Evolutionary conservation across 1,140 invertebrate genomes (phyloP).

Genomic region (Geopemphigus sp.): DNA sequence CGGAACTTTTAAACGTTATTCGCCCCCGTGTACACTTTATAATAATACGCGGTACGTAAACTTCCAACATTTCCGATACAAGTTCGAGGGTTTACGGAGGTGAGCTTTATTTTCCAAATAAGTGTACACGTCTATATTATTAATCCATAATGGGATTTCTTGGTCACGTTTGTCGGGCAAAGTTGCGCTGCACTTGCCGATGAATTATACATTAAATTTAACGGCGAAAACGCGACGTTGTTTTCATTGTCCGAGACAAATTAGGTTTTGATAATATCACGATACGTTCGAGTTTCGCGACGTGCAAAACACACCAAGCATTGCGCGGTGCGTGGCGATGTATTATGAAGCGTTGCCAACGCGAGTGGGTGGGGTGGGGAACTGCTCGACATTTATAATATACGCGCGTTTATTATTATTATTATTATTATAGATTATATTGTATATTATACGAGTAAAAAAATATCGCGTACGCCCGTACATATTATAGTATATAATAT

Average conservation of each 20-base stretch:
- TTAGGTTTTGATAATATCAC: neutral
- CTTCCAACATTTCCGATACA: slow-evolving; percentile 7
- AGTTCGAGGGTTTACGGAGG: slow-evolving; percentile 11
- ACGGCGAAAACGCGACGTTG: neutral
- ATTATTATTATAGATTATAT: no score
- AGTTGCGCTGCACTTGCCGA: neutral
- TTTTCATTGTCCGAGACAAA: neutral
- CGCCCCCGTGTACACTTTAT: neutral
- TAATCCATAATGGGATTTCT: slow-evolving; percentile 38
- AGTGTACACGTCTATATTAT: slow-evolving; percentile 20
- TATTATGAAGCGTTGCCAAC: no score
- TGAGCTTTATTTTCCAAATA: slow-evolving; percentile 9
- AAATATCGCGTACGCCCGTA: no score
- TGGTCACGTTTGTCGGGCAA: neutral
- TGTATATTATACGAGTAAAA: no score
- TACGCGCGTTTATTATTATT: no score
- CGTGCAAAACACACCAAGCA: no score
- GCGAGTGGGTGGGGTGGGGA: no score
- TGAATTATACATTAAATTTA: slow-evolving; percentile 31
- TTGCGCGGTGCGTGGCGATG: no score
- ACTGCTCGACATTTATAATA: no score
- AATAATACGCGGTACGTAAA: neutral
- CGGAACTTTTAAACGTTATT: neutral
- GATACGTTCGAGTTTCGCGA: no score
- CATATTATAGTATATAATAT: no score